Evolutionary conservation across 2,797 vertebrate species (phyloP), one percentile per base, ranked within the genome.

Genomic region (Lindbergichthys nudifrons): DNA sequence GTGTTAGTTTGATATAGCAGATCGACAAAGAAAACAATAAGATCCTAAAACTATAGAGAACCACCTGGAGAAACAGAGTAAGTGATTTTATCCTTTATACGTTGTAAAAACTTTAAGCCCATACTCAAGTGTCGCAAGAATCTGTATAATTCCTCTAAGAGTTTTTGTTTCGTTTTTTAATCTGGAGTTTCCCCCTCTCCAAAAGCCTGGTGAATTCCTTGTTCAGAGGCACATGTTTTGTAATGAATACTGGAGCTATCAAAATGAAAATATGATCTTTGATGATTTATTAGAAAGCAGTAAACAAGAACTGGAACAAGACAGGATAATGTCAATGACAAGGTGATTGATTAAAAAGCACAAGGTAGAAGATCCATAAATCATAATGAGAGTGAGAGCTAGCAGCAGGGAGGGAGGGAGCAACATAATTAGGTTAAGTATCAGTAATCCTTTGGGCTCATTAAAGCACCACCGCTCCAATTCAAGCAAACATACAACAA

Each of bases 401-500:
- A 67, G 77, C 75, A 77, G 87, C 79, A 69, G 58, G 79, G 66
- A 83, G 60, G 73, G 77, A 87, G 76, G 78, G 83, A 84, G 83
- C 82, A 88, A 89, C 92, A 89, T 94, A 94, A 95, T 95, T 94
- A 93, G 94, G 94, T 95, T 94, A 94, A 95, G 93, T 93, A 92
- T 92, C 83, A 89, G 83, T 94, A 94, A 94, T 94, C 92, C 84
- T 85, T 89, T 93, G 85, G 91, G 87, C 83, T 91, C 85, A 89
- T 92, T 92, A 91, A 87, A 91, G 83, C 82, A 78, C 88, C 89
- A 91, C 82, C 76, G 84, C 77, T 79, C 79, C 70, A 80, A 87
- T 89, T 93, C 83, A 90, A 87, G 76, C 75, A 87, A 89, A 81
- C 81, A 78, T 74, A 79, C 78, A 81, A 68, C 60, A 69, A 65